A percentile compares a stretch with the other conserved stretches of the same genome.
phyloP scores from a whole-genome alignment of 2,888 invertebrate genomes.

The Lasioglossum oenotherae region DNA sequence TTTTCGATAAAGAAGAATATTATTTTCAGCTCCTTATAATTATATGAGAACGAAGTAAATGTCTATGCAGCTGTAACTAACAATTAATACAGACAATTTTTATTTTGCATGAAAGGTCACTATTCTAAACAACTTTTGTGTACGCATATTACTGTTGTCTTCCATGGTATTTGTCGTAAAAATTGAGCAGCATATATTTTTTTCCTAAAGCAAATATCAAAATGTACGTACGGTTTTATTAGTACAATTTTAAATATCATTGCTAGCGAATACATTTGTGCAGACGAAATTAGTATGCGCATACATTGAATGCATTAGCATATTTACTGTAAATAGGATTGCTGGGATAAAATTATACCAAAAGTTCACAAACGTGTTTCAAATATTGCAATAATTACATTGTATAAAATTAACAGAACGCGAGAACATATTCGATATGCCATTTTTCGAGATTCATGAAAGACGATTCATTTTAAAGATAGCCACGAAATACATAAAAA shows the following conservation, averaged over 20 bases:
- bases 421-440: neutral
- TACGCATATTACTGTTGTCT: neutral
- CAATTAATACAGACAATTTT: too few relatives aligned
- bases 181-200: neutral
- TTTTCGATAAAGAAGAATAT: too few relatives aligned
- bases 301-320: neutral
- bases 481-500: neutral
- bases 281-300: slow-evolving; percentile 1
- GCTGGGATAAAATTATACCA: neutral
- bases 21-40: too few relatives aligned
- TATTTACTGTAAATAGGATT: neutral
- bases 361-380: neutral
- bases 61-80: too few relatives aligned
- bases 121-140: neutral
- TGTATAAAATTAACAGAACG: neutral
- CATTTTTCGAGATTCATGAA: neutral
- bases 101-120: too few relatives aligned
- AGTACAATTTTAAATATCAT: neutral
- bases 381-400: neutral
- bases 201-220: neutral
- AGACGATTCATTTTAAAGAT: neutral
- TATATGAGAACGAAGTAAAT: too few relatives aligned
- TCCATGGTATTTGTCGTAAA: neutral
- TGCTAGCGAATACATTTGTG: neutral
- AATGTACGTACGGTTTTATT: neutral